These are phyloP conservation scores for Euura saliciscinereae DNA, from an alignment of 1,140 invertebrate species.

Conservation along the genomic window DNA sequence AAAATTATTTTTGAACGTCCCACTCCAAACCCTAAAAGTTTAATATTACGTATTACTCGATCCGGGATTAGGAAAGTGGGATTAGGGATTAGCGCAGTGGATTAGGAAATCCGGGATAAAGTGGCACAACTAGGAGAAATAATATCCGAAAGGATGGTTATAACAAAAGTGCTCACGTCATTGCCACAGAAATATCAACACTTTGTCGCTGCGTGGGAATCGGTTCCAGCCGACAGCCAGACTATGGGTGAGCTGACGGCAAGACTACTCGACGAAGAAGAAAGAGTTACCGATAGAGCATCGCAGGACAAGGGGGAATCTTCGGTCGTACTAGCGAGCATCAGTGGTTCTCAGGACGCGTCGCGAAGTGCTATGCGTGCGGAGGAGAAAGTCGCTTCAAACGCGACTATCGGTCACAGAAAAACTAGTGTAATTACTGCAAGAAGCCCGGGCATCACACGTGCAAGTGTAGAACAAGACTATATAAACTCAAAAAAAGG, in stretches of 20 bases:
- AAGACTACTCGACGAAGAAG: constrained; percentile 44
- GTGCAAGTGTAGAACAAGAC: not conserved
- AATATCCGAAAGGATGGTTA: constrained; percentile 35
- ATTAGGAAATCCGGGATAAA: constrained; percentile 28
- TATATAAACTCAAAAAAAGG: not conserved
- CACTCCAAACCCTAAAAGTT: too few species aligned
- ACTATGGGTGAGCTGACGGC: constrained; percentile 39
- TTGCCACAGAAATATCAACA: constrained; percentile 35
- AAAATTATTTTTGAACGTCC: too few species aligned
- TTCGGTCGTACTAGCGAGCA: not conserved
- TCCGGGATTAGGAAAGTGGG: too few species aligned
- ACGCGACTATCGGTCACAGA: not conserved
- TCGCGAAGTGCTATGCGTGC: constrained; percentile 13
- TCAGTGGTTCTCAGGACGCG: too few species aligned
- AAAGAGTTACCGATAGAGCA: constrained; percentile 23
- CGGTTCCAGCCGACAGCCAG: constrained; percentile 33
- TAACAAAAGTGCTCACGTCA: constrained; percentile 43
- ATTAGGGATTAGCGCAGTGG: too few species aligned
- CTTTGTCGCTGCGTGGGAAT: constrained; percentile 40
- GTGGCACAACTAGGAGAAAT: constrained; percentile 35
- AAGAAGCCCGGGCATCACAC: not conserved
- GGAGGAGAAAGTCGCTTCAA: constrained; percentile 9
- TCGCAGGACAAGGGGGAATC: not conserved
- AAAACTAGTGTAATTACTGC: not conserved
- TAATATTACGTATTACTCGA: too few species aligned